A percentile compares a stretch with the other conserved stretches of the same genome.
Evolutionary conservation across 1,140 invertebrate species (phyloP).

Genomic region (Platyura marginata): DNA sequence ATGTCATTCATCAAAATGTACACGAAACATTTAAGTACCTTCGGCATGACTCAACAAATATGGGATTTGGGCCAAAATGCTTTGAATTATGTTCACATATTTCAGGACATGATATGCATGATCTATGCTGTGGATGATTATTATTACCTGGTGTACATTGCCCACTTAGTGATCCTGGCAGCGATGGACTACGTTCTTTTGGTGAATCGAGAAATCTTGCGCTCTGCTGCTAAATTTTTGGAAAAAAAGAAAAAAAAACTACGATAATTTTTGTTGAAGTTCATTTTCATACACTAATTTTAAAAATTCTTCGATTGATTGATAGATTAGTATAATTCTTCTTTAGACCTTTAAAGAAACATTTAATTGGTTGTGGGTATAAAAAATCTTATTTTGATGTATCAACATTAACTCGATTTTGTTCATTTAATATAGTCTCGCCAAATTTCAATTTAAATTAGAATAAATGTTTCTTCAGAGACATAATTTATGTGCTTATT

Average conservation of each 20-base stretch:
- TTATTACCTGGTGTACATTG: slow-evolving; percentile 19
- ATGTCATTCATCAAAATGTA: neutral
- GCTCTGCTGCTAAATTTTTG: slow-evolving; percentile 22
- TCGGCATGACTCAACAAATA: slow-evolving; percentile 22
- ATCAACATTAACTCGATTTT: too few species aligned
- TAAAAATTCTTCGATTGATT: too few species aligned
- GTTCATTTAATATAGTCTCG: too few species aligned
- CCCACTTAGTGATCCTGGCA: slow-evolving; percentile 23
- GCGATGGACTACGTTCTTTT: slow-evolving; percentile 25
- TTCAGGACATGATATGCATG: slow-evolving; percentile 22
- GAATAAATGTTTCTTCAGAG: too few species aligned
- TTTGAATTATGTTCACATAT: slow-evolving; percentile 25
- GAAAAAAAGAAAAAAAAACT: slow-evolving; percentile 5
- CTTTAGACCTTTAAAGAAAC: too few species aligned
- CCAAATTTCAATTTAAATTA: too few species aligned
- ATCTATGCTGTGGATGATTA: slow-evolving; percentile 21
- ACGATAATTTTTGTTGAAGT: too few species aligned
- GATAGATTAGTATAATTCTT: too few species aligned
- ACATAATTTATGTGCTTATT: too few species aligned
- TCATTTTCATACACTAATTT: too few species aligned
- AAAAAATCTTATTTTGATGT: too few species aligned
- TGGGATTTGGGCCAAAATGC: slow-evolving; percentile 16
- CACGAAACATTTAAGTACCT: slow-evolving; percentile 10
- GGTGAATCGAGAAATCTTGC: slow-evolving; percentile 26
- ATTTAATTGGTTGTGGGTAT: too few species aligned